Evolutionary conservation across 2,797 vertebrate genomes (phyloP).

Genomic region (Harpagifer antarcticus): DNA sequence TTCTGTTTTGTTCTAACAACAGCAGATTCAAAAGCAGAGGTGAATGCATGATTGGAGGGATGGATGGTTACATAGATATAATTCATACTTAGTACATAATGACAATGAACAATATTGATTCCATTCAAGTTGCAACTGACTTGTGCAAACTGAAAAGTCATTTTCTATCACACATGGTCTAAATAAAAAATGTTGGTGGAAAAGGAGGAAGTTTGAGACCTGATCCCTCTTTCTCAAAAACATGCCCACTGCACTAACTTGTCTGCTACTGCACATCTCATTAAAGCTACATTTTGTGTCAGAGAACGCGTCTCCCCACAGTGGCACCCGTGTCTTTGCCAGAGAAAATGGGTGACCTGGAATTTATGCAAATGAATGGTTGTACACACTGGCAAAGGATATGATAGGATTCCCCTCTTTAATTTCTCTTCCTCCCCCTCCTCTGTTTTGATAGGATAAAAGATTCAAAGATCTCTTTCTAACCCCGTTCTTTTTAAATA

Average conservation of each 20-base stretch:
- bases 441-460: constrained; percentile 40
- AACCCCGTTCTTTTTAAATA: neutral
- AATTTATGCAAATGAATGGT: constrained; percentile 82
- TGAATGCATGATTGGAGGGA: neutral
- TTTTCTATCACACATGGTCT: neutral
- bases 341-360: constrained; percentile 84
- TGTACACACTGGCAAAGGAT: constrained; percentile 71
- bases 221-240: constrained; percentile 7
- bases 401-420: constrained; percentile 77
- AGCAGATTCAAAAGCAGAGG: neutral
- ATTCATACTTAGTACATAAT: neutral
- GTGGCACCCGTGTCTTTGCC: constrained; percentile 72
- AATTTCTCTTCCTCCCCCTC: constrained; percentile 35
- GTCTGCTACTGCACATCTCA: constrained; percentile 24
- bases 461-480: constrained; percentile 34
- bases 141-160: neutral
- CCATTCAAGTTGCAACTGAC: neutral
- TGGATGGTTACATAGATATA: neutral
- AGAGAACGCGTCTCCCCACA: constrained; percentile 67
- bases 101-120: neutral
- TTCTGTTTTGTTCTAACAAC: neutral
- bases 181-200: neutral
- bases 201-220: constrained; percentile 4
- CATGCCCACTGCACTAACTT: constrained; percentile 24
- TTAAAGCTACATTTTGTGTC: constrained; percentile 63